Conservation (phyloP, 2,113 vertebrate genomes). For the Oncorhynchus clarkii region DNA sequence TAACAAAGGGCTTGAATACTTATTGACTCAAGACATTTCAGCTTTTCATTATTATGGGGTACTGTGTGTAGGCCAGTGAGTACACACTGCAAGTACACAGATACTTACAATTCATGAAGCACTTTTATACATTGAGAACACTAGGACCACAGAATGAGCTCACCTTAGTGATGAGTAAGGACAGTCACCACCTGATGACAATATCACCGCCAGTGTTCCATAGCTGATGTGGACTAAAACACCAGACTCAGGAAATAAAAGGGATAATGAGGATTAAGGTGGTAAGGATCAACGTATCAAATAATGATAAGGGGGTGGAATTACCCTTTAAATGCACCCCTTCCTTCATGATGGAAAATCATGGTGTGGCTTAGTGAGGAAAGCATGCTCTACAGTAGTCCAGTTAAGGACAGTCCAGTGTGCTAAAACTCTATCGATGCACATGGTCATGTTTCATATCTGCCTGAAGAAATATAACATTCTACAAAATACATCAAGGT, state of each 20-base stretch:
- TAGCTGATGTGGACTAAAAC: constrained; percentile 10
- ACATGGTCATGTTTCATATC: background rate
- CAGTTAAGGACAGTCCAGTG: background rate
- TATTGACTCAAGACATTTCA: no score
- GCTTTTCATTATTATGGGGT: no score
- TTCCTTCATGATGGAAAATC: constrained; percentile 13
- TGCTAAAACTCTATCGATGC: background rate
- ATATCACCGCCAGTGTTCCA: background rate
- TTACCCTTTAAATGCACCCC: constrained; percentile 2
- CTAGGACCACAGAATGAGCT: background rate
- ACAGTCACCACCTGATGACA: constrained; percentile 1
- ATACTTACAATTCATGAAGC: background rate
- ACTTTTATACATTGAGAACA: background rate
- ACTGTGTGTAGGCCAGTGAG: no score
- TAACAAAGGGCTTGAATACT: no score
- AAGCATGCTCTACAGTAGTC: constrained; percentile 4
- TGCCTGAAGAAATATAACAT: background rate
- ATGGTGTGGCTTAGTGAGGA: constrained; percentile 20
- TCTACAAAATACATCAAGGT: no score
- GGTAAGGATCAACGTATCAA: background rate
- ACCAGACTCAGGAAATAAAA: background rate
- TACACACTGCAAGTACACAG: no score
- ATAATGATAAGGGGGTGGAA: background rate
- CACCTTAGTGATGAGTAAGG: constrained; percentile 16
- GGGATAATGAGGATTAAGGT: background rate